Base-by-base conservation (phyloP, 2,113 vertebrate species). In the Coptodon bakossiorum region DNA sequence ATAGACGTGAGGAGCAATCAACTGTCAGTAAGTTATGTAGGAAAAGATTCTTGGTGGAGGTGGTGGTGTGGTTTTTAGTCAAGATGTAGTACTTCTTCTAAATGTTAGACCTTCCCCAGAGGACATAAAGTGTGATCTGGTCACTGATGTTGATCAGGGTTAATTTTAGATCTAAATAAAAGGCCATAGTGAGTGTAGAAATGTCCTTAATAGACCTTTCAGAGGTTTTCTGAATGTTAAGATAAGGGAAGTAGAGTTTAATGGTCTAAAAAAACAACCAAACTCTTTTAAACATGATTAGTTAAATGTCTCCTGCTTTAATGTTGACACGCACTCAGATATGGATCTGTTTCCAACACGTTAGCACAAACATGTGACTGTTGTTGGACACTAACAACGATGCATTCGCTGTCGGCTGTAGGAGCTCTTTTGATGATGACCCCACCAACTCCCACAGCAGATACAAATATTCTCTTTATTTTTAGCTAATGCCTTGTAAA, bases 231-330 rank as follows among this genome's bases (percentile, higher is more conserved):
- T 45, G 4, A 73, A 29, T 29, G 5, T 17, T 76, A 5, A 29
- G 16, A 19, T 16, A 0, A 5, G 5, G 40, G 6, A 24, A 0
- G 40, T 17, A 29, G 71, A 48, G 7, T 29, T 76, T 76, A 27
- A 73, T 66, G 31, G 10, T 66, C 17, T 66, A 2, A 16, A 45
- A 66, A 45, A 24, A 0, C 5, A n/a, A n/a, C 5, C 31, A 38
- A 36, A 66, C 8, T 73, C 7, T 71, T 59, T 17, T 48, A 17
- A 48, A 48, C 2, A 29, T 73, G 13, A 48, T 48, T 29, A 48
- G 40, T 73, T 29, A 73, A 29, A 73, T 29, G 68, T 73, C 13
- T 29, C 1, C 6, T 29, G 40, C 22, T 29, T 48, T 73, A 43
- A 71, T 71, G 66, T 71, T 43, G 24, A 43, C 14, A 73, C 2